These are phyloP conservation scores for Melanotaenia trifasciata DNA, from an alignment of 2,797 vertebrate genomes.

Conservation along the genomic window DNA sequence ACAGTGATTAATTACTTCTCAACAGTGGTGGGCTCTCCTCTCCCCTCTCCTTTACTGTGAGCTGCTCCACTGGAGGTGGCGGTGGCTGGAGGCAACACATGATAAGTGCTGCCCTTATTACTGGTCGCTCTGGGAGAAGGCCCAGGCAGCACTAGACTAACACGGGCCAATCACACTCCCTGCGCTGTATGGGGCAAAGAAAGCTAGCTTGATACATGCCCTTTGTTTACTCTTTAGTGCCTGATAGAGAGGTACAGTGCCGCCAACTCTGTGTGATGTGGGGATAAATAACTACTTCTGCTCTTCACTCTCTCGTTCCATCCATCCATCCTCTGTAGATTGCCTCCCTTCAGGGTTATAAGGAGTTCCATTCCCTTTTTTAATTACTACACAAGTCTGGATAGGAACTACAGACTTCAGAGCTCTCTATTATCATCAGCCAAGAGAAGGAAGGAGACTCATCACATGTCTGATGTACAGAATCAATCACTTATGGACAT, in stretches of 20 bases:
- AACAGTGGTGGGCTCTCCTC: constrained; percentile 91
- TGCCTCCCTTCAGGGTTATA: constrained; percentile 41
- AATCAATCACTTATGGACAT: constrained; percentile 75
- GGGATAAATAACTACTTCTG: constrained; percentile 65
- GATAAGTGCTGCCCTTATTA: constrained; percentile 98
- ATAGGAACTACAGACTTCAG: constrained; percentile 63
- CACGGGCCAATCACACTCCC: constrained; percentile 66
- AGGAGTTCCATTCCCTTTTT: constrained; percentile 68
- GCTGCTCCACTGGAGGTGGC: constrained; percentile 75
- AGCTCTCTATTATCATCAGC: constrained; percentile 76
- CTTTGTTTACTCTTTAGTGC: constrained; percentile 71
- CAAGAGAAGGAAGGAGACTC: constrained; percentile 65
- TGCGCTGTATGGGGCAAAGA: constrained; percentile 40
- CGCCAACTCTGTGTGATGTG: constrained; percentile 55
- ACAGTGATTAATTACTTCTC: constrained; percentile 99
- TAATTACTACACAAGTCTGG: constrained; percentile 72
- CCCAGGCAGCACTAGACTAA: constrained; percentile 78
- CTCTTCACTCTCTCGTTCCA: constrained; percentile 48
- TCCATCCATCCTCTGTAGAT: constrained; percentile 31
- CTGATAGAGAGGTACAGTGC: constrained; percentile 67
- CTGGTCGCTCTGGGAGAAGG: constrained; percentile 92
- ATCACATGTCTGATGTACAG: constrained; percentile 71
- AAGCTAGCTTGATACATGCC: constrained; percentile 58
- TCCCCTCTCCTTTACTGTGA: constrained; percentile 87
- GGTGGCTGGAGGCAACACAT: constrained; percentile 93